phyloP scores from a whole-genome alignment of 2,888 invertebrate genomes.

The Leptarthrus brevirostris region DNA sequence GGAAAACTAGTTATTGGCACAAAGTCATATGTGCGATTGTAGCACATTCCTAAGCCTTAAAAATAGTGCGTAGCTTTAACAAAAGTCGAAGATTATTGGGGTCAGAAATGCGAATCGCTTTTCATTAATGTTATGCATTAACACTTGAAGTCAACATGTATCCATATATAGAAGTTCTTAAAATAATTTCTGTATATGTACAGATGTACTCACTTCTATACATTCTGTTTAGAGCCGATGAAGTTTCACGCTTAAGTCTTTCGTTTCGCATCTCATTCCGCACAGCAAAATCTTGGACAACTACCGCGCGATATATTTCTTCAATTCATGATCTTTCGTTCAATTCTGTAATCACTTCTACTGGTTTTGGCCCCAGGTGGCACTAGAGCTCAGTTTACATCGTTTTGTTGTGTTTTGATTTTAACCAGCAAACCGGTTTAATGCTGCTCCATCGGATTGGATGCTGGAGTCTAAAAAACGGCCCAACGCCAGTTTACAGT shows the following conservation, averaged over 20 bases:
- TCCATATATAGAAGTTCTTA: too few relatives aligned
- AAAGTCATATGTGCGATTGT: too few relatives aligned
- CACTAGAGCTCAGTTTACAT: not conserved
- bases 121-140: too few relatives aligned
- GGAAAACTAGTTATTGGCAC: too few relatives aligned
- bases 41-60: too few relatives aligned
- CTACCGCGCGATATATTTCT: not conserved
- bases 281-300: slow-evolving; percentile 2
- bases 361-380: slow-evolving; percentile 19
- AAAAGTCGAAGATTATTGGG: too few relatives aligned
- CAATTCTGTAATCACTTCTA: not conserved
- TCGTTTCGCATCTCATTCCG: not conserved
- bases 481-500: not conserved
- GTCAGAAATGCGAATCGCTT: too few relatives aligned
- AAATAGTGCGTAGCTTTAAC: too few relatives aligned
- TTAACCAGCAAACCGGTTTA: not conserved
- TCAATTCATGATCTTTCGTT: not conserved
- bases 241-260: slow-evolving; percentile 5
- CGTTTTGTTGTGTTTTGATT: not conserved
- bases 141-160: too few relatives aligned
- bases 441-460: not conserved
- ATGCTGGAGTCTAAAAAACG: not conserved
- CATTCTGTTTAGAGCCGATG: too few relatives aligned
- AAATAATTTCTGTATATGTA: too few relatives aligned
- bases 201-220: too few relatives aligned